Evolutionary conservation across 2,888 invertebrate species (phyloP), one percentile per base, ranked within the genome.

Genomic region (Coelopa pilipes): DNA sequence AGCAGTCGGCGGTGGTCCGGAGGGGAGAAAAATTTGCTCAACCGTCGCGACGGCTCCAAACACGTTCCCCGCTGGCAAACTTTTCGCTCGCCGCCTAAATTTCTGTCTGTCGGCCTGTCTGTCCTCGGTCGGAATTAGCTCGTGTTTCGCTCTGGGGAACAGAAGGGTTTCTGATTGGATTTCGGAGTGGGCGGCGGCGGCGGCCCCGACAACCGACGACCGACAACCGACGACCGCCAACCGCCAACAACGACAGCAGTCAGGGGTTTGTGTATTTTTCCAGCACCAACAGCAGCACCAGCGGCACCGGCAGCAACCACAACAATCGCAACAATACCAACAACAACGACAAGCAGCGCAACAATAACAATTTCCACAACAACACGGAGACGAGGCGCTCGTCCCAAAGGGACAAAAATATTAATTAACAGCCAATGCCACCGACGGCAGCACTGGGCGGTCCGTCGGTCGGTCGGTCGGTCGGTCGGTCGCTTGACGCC

Each of bases 131-230:
- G 47, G 62, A 70, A 70, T 70, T 50, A 70, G 47, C 62, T 70
- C 21, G 70, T 63, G 21, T 50, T 50, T 45, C 45, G 17, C 62
- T 49, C 70, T 0, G 24, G 49, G 70, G 49, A 70, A 70, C 21
- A 24, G 34, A 62, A 70, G 34, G 70, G 70, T 9, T 63, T 70
- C 49, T 70, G 70, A 70, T 70, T 70, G 70, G 70, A 70, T 70
- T 70, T 50, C 50, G 50, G 24, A 60, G 62, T 70, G 62, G 62
- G 34, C 60, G 53, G 70, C 57, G 17, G 62, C 17, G 34, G 21
- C n/a, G 50, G 15, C 17, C 17, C 12, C 17, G 7, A 34, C n/a
- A n/a, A n/a, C n/a, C n/a, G n/a, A n/a, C n/a, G n/a, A n/a, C n/a
- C n/a, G n/a, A n/a, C n/a, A n/a, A n/a, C n/a, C n/a, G n/a, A n/a